A percentile compares a stretch with the other conserved stretches of the same genome.
These are phyloP conservation scores for Atta cephalotes DNA, from an alignment of 1,140 invertebrate genomes.

Conservation along the genomic window DNA sequence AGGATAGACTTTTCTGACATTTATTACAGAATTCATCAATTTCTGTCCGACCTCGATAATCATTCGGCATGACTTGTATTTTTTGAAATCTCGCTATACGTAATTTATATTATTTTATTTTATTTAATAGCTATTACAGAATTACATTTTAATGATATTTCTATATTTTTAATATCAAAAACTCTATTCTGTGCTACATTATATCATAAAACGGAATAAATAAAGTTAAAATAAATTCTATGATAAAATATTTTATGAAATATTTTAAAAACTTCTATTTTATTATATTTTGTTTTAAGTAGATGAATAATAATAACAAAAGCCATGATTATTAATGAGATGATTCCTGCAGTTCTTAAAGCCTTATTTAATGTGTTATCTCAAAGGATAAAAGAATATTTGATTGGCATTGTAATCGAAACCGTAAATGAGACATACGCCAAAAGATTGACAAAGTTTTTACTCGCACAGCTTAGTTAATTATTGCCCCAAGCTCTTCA, in stretches of 20 bases:
- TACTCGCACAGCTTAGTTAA: neutral
- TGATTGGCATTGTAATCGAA: slow-evolving; percentile 22
- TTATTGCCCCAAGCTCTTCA: slow-evolving; percentile 35
- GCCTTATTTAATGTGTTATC: slow-evolving; percentile 20
- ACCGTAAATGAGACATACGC: neutral
- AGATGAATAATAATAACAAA: neutral
- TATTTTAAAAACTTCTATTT: neutral
- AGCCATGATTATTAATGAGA: slow-evolving; percentile 3
- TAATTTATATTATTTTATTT: neutral
- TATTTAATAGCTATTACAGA: neutral
- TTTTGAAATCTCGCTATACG: neutral
- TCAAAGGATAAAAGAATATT: neutral
- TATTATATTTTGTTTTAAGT: neutral
- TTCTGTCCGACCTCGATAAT: slow-evolving; percentile 31
- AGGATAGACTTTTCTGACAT: neutral
- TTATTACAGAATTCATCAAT: slow-evolving; percentile 28
- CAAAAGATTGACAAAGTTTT: slow-evolving; percentile 33
- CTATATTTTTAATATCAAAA: neutral
- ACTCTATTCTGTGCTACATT: neutral
- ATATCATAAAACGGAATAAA: neutral
- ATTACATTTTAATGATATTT: neutral
- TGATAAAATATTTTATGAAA: neutral
- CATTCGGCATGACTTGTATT: slow-evolving; percentile 28
- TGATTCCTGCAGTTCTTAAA: neutral
- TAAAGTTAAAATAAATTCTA: slow-evolving; percentile 25